Evolutionary conservation across 2,888 invertebrate genomes (phyloP).

Genomic region (Cosmia trapezina): DNA sequence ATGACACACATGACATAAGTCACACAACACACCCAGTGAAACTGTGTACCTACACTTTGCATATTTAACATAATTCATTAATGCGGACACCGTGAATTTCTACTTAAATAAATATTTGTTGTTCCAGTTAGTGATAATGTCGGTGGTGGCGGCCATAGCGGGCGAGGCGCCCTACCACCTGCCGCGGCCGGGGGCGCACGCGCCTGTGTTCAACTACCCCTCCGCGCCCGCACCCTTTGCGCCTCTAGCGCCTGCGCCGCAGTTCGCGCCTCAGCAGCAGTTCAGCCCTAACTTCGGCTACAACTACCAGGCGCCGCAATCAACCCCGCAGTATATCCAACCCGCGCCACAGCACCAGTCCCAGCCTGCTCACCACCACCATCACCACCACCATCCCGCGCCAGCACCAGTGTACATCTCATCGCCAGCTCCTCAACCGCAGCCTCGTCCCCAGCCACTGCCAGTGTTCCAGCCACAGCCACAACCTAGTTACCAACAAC

Average conservation of each 20-base stretch:
- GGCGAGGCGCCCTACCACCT: slow-evolving; percentile 86
- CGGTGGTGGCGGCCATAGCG: slow-evolving; percentile 78
- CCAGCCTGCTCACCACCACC: slow-evolving; percentile 58
- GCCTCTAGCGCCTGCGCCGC: slow-evolving; percentile 63
- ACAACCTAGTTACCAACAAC: slow-evolving; percentile 61
- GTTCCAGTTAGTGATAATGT: slow-evolving; percentile 82
- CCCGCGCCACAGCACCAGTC: slow-evolving; percentile 59
- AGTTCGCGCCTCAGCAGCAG: slow-evolving; percentile 62
- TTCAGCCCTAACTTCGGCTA: slow-evolving; percentile 70
- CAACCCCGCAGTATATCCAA: slow-evolving; percentile 66
- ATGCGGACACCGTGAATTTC: slow-evolving; percentile 61
- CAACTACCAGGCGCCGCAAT: slow-evolving; percentile 72
- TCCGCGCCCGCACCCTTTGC: slow-evolving; percentile 66
- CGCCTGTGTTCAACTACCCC: slow-evolving; percentile 77
- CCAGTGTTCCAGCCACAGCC: slow-evolving; percentile 54
- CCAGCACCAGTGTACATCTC: slow-evolving; percentile 45
- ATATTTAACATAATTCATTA: slow-evolving; percentile 63
- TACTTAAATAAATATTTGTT: slow-evolving; percentile 51
- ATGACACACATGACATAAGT: slow-evolving; percentile 45
- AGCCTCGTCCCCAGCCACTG: slow-evolving; percentile 52
- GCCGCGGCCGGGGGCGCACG: slow-evolving; percentile 78
- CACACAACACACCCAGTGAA: slow-evolving; percentile 75
- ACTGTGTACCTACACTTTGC: slow-evolving; percentile 70
- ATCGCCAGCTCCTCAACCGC: slow-evolving; percentile 34
- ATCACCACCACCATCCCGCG: slow-evolving; percentile 46